Evolutionary conservation across 2,888 invertebrate species (phyloP).

Genomic region (Callimorpha dominula): DNA sequence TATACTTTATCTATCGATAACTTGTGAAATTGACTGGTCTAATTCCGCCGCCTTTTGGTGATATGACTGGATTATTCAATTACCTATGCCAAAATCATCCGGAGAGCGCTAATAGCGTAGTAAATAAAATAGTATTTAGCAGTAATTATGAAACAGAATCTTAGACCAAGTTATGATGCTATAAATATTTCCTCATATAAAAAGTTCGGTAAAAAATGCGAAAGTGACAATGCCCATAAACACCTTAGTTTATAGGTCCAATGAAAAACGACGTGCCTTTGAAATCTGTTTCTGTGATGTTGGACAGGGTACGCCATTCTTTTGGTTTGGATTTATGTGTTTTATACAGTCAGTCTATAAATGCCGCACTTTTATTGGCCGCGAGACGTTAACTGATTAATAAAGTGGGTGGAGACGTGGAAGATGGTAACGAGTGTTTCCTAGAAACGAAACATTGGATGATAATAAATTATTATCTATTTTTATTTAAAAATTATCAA

Average conservation of each 20-base stretch:
- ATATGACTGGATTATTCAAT: neutral
- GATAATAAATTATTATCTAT: slow-evolving; percentile 43
- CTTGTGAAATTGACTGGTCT: neutral
- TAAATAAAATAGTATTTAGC: slow-evolving; percentile 9
- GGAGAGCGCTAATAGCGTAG: neutral
- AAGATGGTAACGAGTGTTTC: slow-evolving; percentile 77
- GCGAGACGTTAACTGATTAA: slow-evolving; percentile 84
- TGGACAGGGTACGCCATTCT: slow-evolving; percentile 76
- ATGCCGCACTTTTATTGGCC: slow-evolving; percentile 81
- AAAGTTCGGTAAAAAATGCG: slow-evolving; percentile 58
- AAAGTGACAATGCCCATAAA: slow-evolving; percentile 77
- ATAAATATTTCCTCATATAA: slow-evolving; percentile 48
- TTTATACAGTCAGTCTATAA: slow-evolving; percentile 82
- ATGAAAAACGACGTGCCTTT: slow-evolving; percentile 81
- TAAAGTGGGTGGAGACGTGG: slow-evolving; percentile 82
- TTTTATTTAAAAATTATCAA: slow-evolving; percentile 32
- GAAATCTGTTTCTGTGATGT: slow-evolving; percentile 83
- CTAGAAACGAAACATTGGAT: slow-evolving; percentile 65
- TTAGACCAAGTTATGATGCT: slow-evolving; percentile 31
- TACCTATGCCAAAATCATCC: neutral
- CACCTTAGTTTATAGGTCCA: slow-evolving; percentile 78
- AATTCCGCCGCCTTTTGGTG: neutral
- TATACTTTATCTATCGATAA: neutral
- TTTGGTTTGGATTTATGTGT: slow-evolving; percentile 79
- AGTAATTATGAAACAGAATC: slow-evolving; percentile 11